These are phyloP conservation scores for Wasmannia auropunctata DNA, from an alignment of 1,140 invertebrate species.

Conservation along the genomic window DNA sequence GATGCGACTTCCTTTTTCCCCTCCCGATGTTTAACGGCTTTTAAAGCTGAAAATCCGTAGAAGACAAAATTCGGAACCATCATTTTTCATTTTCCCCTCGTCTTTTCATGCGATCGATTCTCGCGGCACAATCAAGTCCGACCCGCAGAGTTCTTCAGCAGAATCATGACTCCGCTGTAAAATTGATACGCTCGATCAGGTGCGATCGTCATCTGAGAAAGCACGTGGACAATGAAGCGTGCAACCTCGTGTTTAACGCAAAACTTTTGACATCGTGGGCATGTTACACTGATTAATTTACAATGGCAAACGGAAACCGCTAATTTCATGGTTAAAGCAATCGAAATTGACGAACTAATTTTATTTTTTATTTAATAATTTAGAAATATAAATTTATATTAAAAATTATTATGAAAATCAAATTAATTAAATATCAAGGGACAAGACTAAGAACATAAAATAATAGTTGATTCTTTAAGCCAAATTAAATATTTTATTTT, in stretches of 20 bases:
- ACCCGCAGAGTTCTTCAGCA: constrained; percentile 33
- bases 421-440: neutral
- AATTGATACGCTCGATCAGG: constrained; percentile 63
- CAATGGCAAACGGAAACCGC: neutral
- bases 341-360: neutral
- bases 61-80: constrained; percentile 48
- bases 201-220: constrained; percentile 50
- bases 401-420: neutral
- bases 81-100: constrained; percentile 78
- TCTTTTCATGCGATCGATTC: constrained; percentile 75
- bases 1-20: constrained; percentile 49
- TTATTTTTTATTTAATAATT: neutral
- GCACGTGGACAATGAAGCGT: constrained; percentile 32
- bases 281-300: constrained; percentile 10
- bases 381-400: neutral
- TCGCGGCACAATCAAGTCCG: constrained; percentile 76
- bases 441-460: neutral
- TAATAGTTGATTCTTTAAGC: neutral
- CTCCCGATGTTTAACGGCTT: constrained; percentile 80
- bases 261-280: neutral
- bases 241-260: constrained; percentile 20
- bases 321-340: neutral
- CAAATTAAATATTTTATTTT: constrained; percentile 7
- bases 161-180: constrained; percentile 59
- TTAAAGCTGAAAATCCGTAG: constrained; percentile 64